phyloP scores from a whole-genome alignment of 2,113 vertebrate genomes.

The Centropus unirufus region DNA sequence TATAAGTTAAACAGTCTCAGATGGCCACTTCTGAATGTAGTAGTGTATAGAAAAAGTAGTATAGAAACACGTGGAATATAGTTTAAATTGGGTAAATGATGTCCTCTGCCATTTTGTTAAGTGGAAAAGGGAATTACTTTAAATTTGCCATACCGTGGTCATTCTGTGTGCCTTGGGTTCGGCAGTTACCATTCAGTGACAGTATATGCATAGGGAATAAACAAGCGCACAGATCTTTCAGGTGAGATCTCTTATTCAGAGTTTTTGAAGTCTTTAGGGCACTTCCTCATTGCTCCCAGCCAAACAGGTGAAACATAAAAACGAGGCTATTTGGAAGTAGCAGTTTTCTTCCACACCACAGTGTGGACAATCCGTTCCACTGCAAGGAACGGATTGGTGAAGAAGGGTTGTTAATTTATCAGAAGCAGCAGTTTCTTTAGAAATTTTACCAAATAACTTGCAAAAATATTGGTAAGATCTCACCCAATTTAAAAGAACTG shows the following conservation, averaged over 20 bases:
- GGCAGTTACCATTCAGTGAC: background rate
- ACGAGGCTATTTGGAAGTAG: background rate
- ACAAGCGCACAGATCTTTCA: background rate
- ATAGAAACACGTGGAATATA: background rate
- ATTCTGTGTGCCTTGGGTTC: background rate
- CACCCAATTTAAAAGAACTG: background rate
- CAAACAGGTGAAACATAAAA: background rate
- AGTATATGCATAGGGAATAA: background rate
- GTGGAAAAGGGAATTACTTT: background rate
- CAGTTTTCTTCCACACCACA: background rate
- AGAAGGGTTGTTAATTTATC: background rate
- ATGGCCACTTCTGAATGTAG: background rate
- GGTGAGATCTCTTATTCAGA: background rate
- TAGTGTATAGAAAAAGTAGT: background rate
- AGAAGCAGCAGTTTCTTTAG: background rate
- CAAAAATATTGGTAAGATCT: background rate
- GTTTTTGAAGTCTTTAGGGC: background rate
- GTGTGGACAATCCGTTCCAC: background rate
- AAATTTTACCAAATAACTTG: background rate
- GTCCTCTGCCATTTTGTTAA: background rate
- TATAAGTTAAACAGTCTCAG: background rate
- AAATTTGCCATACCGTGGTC: background rate
- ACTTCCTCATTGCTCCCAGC: background rate
- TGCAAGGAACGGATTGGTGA: background rate
- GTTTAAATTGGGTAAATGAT: background rate